Base-by-base conservation (phyloP, 2,113 vertebrate genomes). In the Sceloporus undulatus region DNA sequence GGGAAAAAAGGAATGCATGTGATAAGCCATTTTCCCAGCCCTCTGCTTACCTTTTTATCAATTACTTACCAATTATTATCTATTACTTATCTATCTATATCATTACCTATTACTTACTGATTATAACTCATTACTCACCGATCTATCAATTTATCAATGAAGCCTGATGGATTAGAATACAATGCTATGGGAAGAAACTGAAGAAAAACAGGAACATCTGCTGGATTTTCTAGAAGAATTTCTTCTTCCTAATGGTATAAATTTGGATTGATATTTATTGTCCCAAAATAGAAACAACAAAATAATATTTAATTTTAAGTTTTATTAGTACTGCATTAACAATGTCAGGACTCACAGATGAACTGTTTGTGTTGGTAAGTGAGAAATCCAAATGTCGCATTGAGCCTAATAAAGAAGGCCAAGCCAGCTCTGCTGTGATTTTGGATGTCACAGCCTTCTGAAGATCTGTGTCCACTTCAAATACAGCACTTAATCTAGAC, bases 381-480 rank as follows among this genome's bases (percentile, higher is more conserved):
- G 99, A 98, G 83, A 99, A 99, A 70, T 91, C 96, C 77, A 99
- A 95, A 29, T 94, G 97, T 38, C 95, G 97, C 7, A 97, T 95
- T 2, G 98, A 98, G 77, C 96, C 97, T 79, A 99, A 96, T 84
- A 99, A 82, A 1, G 98, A 98, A 8, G 99, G 99, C 99, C 99
- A 99, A 2, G 96, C 95, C 94, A 99, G 95, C 92, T 98, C 97
- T 4, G 98, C 98, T 0, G 97, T 98, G 66, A 99, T 93, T 96
- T 97, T 98, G 77, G 98, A 97, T 84, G 91, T 93, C 52, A 99
- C 98, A 62, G 98, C 98, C 91, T 99, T 99, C 95, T 99, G 98
- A 85, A 99, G 98, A 89, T 99, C 98, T 78, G 99, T 98, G 96
- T 99, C 98, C 92, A 99, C 98, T 97, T 99, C 98, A 96, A 99